Evolutionary conservation across 1,140 invertebrate genomes (phyloP).

Genomic region (Orussus abietinus): DNA sequence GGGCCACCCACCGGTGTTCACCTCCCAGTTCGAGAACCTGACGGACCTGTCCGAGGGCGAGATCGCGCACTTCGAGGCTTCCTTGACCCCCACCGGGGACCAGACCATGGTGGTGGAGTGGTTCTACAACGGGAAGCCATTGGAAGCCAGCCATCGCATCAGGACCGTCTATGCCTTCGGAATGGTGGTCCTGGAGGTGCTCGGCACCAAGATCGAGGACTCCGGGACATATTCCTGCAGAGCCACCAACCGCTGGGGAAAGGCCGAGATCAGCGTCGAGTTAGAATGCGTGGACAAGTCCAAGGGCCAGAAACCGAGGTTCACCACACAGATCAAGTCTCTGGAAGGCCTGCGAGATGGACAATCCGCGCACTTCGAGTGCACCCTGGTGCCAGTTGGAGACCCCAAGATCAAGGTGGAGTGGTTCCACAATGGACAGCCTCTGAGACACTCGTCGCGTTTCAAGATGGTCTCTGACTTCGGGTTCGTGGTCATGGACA

Average conservation of each 20-base stretch:
- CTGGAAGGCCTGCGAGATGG: conserved; percentile 85
- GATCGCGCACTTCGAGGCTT: conserved; percentile 92
- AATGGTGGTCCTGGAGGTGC: conserved; percentile 90
- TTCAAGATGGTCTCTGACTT: conserved; percentile 95
- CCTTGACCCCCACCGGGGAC: conserved; percentile 87
- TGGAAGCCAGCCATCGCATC: conserved; percentile 85
- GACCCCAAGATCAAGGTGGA: conserved; percentile 93
- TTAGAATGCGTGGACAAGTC: conserved; percentile 81
- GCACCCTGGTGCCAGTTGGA: conserved; percentile 84
- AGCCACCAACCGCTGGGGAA: conserved; percentile 84
- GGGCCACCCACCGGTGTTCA: conserved; percentile 83
- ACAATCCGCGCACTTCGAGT: conserved; percentile 90
- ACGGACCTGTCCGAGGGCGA: conserved; percentile 82
- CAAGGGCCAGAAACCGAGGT: conserved; percentile 81
- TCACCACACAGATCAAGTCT: conserved; percentile 83
- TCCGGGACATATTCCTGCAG: conserved; percentile 82
- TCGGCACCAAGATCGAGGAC: conserved; percentile 85
- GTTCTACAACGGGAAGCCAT: conserved; percentile 89
- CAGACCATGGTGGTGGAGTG: conserved; percentile 96
- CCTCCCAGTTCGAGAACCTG: conserved; percentile 79
- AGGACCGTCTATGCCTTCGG: conserved; percentile 92
- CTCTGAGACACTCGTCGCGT: conserved; percentile 80
- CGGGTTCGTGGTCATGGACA: conserved; percentile 93
- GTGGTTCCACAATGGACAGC: conserved; percentile 92
- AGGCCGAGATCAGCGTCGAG: conserved; percentile 79